These are phyloP conservation scores for Lochmaea capreae DNA, from an alignment of 2,888 invertebrate species.

Conservation along the genomic window DNA sequence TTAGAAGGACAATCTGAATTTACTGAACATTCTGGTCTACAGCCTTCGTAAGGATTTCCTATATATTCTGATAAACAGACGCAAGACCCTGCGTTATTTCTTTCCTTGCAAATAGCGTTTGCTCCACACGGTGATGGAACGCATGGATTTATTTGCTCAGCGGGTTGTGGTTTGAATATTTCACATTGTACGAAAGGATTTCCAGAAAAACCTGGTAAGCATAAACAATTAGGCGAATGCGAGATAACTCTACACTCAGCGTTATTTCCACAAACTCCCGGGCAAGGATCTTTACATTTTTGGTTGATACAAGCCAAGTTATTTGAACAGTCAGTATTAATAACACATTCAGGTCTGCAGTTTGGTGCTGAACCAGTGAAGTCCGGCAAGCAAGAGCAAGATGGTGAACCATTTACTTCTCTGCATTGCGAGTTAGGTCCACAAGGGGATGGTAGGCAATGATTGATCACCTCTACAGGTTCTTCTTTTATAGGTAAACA, in stretches of 20 bases:
- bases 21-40: conserved; percentile 73
- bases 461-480: conserved; percentile 56
- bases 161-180: conserved; percentile 46
- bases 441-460: conserved; percentile 73
- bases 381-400: conserved; percentile 79
- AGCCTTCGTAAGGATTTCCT: conserved; percentile 75
- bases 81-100: conserved; percentile 68
- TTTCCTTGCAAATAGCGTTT: conserved; percentile 71
- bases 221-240: conserved; percentile 72
- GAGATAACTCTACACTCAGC: conserved; percentile 70
- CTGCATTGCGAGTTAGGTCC: conserved; percentile 77
- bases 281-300: conserved; percentile 78
- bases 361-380: conserved; percentile 80
- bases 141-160: conserved; percentile 66
- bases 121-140: conserved; percentile 75
- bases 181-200: conserved; percentile 70
- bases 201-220: conserved; percentile 69
- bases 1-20: conserved; percentile 77
- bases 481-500: conserved; percentile 64
- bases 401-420: conserved; percentile 71
- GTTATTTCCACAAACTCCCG: conserved; percentile 69
- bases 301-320: conserved; percentile 80
- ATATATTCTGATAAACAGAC: conserved; percentile 71
- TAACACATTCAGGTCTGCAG: conserved; percentile 82
- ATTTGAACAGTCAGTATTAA: conserved; percentile 77